Base-by-base conservation (phyloP, 2,888 invertebrate genomes). In the Spodoptera exigua region DNA sequence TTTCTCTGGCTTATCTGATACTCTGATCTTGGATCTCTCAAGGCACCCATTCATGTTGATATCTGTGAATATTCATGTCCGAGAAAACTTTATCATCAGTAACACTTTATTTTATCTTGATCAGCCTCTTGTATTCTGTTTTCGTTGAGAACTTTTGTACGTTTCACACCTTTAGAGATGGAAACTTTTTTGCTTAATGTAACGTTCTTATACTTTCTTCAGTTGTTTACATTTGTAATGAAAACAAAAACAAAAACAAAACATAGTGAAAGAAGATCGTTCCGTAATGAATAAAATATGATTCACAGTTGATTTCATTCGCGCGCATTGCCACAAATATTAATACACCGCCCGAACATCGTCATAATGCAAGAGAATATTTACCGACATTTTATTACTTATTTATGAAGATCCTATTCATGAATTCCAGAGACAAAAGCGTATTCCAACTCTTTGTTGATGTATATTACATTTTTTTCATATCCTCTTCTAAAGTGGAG, bases 371-470 rank as follows among this genome's bases (percentile, higher is more conserved):
- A 18, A 18, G 39, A 55, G 47, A 61, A 72, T 61, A 74, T 62
- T 63, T 62, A 46, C 32, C 49, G 47, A 53, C 73, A 61, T 48
- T 69, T 67, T 67, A 71, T 74, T 39, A 71, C 62, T 52, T 74
- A 75, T 78, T 67, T 79, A 80, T 80, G 78, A 72, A 74, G 72
- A 79, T 80, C 56, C 48, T 79, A 80, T 80, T 80, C 78, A 79
- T 80, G 70, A 71, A 77, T 79, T 77, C 74, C 52, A n/a, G 59
- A 64, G 63, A 69, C 71, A 70, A 70, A 74, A 48, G 73, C 67
- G 51, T 74, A 61, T 73, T 76, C 64, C 55, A 74, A 60, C 61
- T 56, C 37, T 40, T 57, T 62, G 58, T 58, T 59, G 49, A 48
- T 49, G 52, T 58, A 74, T 79, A 79, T 75, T 74, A 66, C 46